Evolutionary conservation across 2,888 invertebrate genomes (phyloP), one percentile per base, ranked within the genome.

Genomic region (Sepiola atlantica): DNA sequence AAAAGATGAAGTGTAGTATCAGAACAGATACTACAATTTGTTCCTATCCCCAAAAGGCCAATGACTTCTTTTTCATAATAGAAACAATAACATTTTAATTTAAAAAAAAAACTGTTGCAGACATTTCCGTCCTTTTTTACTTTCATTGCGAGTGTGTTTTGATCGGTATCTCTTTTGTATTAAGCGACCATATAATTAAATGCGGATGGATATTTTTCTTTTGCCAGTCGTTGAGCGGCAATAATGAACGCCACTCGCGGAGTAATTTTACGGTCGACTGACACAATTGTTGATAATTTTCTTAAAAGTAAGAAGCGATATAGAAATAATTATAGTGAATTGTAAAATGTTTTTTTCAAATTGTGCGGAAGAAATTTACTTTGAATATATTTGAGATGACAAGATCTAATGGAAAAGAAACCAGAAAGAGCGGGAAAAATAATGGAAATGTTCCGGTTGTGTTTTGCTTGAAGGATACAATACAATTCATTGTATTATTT

Each of bases 211-310:
- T 77, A 77, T n/a, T 77, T 77, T 77, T 32, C 77, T 77, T 45
- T 77, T 77, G 14, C n/a, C n/a, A 16, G 16, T 77, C 77, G 77
- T 77, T 77, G 16, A 77, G 18, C 14, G 77, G 32, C n/a, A 16
- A 18, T 32, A 18, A 77, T 32, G 77, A 77, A 32, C n/a, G 77
- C 16, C n/a, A n/a, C 77, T 32, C 3, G 77, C 77, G 77, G 77
- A 77, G 77, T 77, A n/a, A 77, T 77, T 77, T 77, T 77, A n/a
- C n/a, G n/a, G n/a, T 77, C 77, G 77, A 77, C 77, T 77, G 77
- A 77, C 77, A n/a, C 32, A 2, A 16, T n/a, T n/a, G 16, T 77
- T 77, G n/a, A 77, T 77, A n/a, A 77, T 18, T 45, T 77, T 77
- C 16, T 32, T 20, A 77, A 61, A 45, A 61, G 28, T 28, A 61